Evolutionary conservation across 2,888 invertebrate genomes (phyloP), one percentile per base, ranked within the genome.

Genomic region (Tuberolachnus salignus): DNA sequence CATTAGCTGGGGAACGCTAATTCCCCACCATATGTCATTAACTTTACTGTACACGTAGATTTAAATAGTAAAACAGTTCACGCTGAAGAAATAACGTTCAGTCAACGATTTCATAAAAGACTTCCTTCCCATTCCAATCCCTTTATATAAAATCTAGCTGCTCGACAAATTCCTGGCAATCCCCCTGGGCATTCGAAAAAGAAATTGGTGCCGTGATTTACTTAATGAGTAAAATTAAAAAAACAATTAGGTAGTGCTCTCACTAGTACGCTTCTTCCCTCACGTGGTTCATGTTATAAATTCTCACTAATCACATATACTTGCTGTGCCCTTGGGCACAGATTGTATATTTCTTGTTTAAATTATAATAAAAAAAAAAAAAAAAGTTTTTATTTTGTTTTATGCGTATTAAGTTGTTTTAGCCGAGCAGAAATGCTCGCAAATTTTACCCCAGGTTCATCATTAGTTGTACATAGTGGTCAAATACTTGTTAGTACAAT

Each of bases 151-250:
- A 59, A 59, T 59, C 14, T 26, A 59, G 59, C 59, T 59, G 8
- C 59, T 59, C 59, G 16, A 13, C 26, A 11, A 59, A 59, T 59
- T 34, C 26, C 59, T 6, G 34, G 59, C 3, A 59, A 59, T 8
- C 59, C 34, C 26, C 9, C 59, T 34, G 10, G 61, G 8, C n/a
- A n/a, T 23, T 21, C 42, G 13, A 61, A 61, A n/a, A 61, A 61
- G 61, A 61, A 61, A 61, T 42, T 61, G 61, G 42, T 61, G 61
- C 42, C 61, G 61, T 9, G 42, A 61, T 61, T 61, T 61, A 61
- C 61, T 61, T 8, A 42, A 61, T 61, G 61, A 61, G n/a, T 34
- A 34, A 34, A 34, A 4, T 4, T 42, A 61, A 61, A 61, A 10
- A 61, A 42, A 61, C n/a, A 61, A 61, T 1, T 59, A 59, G 59